These are phyloP conservation scores for Polyodon spathula DNA, from an alignment of 2,113 vertebrate genomes.

Conservation along the genomic window DNA sequence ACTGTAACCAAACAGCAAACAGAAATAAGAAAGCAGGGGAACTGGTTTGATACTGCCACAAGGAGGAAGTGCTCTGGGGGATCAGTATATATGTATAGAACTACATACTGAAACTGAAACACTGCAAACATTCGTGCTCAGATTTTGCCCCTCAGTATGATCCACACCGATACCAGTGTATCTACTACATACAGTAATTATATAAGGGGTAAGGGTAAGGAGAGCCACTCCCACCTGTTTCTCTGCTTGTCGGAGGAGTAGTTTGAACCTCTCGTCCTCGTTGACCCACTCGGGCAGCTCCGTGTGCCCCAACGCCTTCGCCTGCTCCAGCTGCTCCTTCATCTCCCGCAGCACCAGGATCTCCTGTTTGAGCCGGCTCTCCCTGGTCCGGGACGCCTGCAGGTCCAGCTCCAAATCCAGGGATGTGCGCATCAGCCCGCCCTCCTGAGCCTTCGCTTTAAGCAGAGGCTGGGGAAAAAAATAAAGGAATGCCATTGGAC, in stretches of 20 bases:
- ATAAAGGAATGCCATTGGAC: no score
- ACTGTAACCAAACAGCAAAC: no score
- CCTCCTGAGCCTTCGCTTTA: slow-evolving; percentile 59
- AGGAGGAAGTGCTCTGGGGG: no score
- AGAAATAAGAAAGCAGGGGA: no score
- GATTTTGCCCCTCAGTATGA: no score
- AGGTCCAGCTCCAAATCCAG: slow-evolving; percentile 91
- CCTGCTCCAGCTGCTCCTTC: slow-evolving; percentile 78
- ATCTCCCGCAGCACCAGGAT: slow-evolving; percentile 77
- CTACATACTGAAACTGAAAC: no score
- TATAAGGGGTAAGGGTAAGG: no score
- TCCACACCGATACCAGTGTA: no score
- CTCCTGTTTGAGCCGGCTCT: slow-evolving; percentile 77
- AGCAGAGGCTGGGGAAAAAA: slow-evolving; percentile 46
- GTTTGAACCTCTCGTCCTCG: slow-evolving; percentile 79
- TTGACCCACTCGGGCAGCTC: slow-evolving; percentile 75
- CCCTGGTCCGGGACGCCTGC: slow-evolving; percentile 83
- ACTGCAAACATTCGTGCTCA: no score
- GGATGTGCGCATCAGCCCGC: slow-evolving; percentile 74
- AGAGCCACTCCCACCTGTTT: slow-evolving; percentile 76
- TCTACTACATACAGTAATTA: no score
- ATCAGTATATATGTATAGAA: no score
- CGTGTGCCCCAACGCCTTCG: slow-evolving; percentile 69
- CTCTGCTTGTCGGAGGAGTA: slow-evolving; percentile 79
- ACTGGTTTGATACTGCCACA: no score